These are phyloP conservation scores for Vireo griseus DNA, from an alignment of 2,797 vertebrate genomes.

Conservation along the genomic window DNA sequence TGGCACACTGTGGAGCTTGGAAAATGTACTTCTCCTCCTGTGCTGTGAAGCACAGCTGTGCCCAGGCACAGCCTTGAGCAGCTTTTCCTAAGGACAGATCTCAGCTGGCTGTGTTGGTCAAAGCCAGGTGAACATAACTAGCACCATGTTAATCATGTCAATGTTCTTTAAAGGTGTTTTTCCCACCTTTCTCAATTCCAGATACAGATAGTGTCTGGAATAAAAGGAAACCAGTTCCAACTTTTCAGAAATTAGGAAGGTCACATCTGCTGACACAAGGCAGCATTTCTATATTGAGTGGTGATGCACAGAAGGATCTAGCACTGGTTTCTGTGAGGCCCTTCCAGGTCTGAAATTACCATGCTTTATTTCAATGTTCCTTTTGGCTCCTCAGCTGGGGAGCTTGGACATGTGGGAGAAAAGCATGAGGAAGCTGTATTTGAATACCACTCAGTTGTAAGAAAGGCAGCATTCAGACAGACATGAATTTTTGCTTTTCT, in stretches of 20 bases:
- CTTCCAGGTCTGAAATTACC: background rate
- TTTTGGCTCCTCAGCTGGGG: background rate
- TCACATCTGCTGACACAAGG: background rate
- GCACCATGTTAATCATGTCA: background rate
- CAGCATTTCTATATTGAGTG: background rate
- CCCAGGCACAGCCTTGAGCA: too few species aligned
- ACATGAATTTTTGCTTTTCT: background rate
- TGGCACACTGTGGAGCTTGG: background rate
- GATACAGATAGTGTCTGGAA: background rate
- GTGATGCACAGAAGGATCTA: background rate
- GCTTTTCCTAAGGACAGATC: background rate
- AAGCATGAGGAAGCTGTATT: background rate
- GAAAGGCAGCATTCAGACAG: background rate
- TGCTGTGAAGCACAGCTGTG: background rate
- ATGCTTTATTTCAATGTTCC: accelerated
- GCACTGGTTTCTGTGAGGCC: background rate
- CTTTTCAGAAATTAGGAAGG: background rate
- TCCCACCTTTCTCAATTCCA: background rate
- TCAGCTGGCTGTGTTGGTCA: background rate
- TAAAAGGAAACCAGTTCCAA: background rate
- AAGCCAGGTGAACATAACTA: background rate
- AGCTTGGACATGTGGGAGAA: background rate
- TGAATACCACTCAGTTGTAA: background rate
- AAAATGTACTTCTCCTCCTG: background rate
- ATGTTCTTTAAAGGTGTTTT: background rate